A percentile compares a stretch with the other conserved stretches of the same genome.
Evolutionary conservation across 2,797 vertebrate species (phyloP).

Genomic region (Hybognathus amarus): DNA sequence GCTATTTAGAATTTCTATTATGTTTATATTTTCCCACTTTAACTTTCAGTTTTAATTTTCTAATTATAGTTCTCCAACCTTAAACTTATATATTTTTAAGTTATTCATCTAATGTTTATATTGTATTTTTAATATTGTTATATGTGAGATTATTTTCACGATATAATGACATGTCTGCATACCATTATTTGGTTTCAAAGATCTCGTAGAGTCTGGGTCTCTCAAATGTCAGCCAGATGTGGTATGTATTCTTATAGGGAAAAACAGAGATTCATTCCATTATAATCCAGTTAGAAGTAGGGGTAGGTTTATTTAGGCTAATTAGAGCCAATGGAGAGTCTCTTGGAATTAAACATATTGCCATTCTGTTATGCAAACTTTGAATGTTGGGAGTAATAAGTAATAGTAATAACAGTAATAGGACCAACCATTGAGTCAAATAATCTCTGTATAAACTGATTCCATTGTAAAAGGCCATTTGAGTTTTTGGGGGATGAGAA

Average conservation of each 20-base stretch:
- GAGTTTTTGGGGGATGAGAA: conserved; percentile 25
- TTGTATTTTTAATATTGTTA: background rate
- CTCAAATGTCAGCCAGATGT: conserved; percentile 20
- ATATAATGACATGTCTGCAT: conserved; percentile 4
- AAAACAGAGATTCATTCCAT: conserved; percentile 2
- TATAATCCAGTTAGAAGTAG: background rate
- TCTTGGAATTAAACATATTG: background rate
- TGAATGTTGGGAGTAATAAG: background rate
- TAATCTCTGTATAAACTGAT: conserved; percentile 10
- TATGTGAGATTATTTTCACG: background rate
- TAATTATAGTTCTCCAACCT: too few relatives aligned
- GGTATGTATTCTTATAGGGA: background rate
- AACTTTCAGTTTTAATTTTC: too few relatives aligned
- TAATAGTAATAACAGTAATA: background rate
- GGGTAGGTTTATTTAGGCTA: background rate
- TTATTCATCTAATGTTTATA: background rate
- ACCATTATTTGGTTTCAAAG: background rate
- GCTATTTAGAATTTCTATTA: too few relatives aligned
- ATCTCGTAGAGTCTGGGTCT: background rate
- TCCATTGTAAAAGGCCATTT: conserved; percentile 3
- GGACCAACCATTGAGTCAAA: background rate
- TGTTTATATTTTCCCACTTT: background rate
- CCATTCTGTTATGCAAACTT: conserved; percentile 1
- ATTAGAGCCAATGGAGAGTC: background rate
- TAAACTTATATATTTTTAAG: background rate